Base-by-base conservation (phyloP, 1,140 invertebrate species). In the Drosophila bocqueti region DNA sequence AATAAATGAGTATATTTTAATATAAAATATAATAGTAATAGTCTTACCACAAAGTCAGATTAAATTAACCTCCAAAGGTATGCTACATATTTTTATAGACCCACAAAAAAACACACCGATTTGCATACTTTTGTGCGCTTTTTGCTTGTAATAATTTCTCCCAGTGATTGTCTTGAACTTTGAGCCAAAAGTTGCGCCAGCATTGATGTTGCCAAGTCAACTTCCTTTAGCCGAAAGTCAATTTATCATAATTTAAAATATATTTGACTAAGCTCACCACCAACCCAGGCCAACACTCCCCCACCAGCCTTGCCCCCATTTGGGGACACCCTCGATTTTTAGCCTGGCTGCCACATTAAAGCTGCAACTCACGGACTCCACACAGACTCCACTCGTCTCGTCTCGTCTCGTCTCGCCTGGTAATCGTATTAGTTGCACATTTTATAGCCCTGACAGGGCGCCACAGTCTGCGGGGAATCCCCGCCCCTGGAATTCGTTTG, bases 391-490 rank as follows among this genome's bases (percentile, higher is more conserved):
- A 42, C 55, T 43, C 36, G 34, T 36, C 34, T 36, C 34, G 11
- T 24, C 43, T 13, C 69, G 62, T 42, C 36, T 40, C 64, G 64
- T 38, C 60, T 52, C 71, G 68, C 49, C 68, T 72, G 80, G 85
- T 89, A 89, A 89, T 89, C 84, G 85, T 79, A 89, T 89, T 89
- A 89, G 85, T 81, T 90, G 84, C 84, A 89, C 85, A 84, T 90
- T 90, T 89, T 81, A 87, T 90, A 81, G 69, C 66, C 63, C 67
- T 73, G 66, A 80, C 75, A 75, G 45, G 67, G 54, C 60, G 50
- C 45, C 62, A 61, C 62, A 61, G 57, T 59, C 65, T 46, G 57
- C 61, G 49, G 43, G 40, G 36, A 46, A 18, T 36, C 38, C 38
- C 63, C 34, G 43, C 34, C 15, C 16, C 26, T n/a, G 34, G 18